Percentiles rank a stretch among this genome's conserved stretches.
phyloP scores from a whole-genome alignment of 2,888 invertebrate genomes.

The Timema cristinae region DNA sequence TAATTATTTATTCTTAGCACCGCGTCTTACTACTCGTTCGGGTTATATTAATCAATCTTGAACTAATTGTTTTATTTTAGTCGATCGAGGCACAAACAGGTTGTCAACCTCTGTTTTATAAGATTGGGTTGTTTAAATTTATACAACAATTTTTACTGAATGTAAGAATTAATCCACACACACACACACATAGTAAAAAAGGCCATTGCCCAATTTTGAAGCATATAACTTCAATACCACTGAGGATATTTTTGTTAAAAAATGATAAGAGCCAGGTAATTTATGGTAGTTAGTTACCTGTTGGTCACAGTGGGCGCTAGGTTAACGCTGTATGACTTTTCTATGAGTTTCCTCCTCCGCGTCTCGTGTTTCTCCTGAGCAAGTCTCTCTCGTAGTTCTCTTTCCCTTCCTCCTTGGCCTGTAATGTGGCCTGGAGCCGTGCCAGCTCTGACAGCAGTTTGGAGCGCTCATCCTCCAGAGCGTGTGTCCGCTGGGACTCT shows the following conservation, averaged over 20 bases:
- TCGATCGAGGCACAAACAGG: too few species aligned
- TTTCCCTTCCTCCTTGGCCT: conserved; percentile 35
- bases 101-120: too few species aligned
- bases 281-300: too few species aligned
- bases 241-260: background rate
- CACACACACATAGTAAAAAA: too few species aligned
- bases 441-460: conserved; percentile 38
- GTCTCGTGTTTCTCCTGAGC: conserved; percentile 34
- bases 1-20: too few species aligned
- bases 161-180: too few species aligned
- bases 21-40: too few species aligned
- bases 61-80: too few species aligned
- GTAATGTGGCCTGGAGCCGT: conserved; percentile 37
- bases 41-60: too few species aligned
- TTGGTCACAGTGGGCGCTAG: conserved; percentile 19
- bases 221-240: background rate
- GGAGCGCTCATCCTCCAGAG: conserved; percentile 37
- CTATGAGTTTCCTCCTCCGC: conserved; percentile 31
- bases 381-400: conserved; percentile 34
- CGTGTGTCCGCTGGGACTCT: conserved; percentile 35
- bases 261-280: background rate
- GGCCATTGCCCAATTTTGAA: background rate
- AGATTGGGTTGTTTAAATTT: too few species aligned
- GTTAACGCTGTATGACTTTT: conserved; percentile 30
- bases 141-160: too few species aligned